Base-by-base conservation (phyloP, 2,888 invertebrate species). In the Cheilosia soror region DNA sequence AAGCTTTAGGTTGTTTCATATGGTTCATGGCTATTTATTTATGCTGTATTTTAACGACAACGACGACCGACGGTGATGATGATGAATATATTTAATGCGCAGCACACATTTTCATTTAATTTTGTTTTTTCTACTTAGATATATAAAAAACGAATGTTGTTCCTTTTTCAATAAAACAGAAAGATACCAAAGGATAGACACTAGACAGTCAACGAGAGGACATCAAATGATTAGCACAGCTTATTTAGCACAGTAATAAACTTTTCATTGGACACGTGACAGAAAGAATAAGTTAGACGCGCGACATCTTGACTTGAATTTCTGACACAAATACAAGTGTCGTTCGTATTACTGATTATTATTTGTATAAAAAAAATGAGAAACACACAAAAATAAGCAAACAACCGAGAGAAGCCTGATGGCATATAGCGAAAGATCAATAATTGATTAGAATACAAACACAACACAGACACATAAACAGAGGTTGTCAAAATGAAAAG, bases 11-110 rank as follows among this genome's bases (percentile, higher is more conserved):
- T 73, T 83, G 72, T 83, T 83, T 68, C 47, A 15, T 73, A 53
- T 42, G 78, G 83, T 83, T 83, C 83, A 83, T 72, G 83, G 83
- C 83, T 83, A 78, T 78, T 78, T 83, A 78, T 78, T 83, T 66
- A 72, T 62, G 68, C 47, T 62, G 9, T 62, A 13, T 37, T 51
- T 29, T 58, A 49, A 47, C 47, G 47, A 62, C 20, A n/a, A 47
- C 27, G 25, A 13, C 20, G 57, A 40, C 40, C 7, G 2, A 9
- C 47, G 72, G 63, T 47, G 73, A 66, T 53, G 57, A 62, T 20
- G 78, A 73, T 66, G 72, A 68, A 47, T 72, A 72, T 77, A 68
- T 68, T 83, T 78, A 78, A 78, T 83, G 72, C 83, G 68, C 78
- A 73, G 72, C 66, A 78, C 72, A 66, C 53, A 65, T 65, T 65